Base-by-base conservation (phyloP, 2,888 invertebrate genomes). In the Carpatolechia fugitivella region DNA sequence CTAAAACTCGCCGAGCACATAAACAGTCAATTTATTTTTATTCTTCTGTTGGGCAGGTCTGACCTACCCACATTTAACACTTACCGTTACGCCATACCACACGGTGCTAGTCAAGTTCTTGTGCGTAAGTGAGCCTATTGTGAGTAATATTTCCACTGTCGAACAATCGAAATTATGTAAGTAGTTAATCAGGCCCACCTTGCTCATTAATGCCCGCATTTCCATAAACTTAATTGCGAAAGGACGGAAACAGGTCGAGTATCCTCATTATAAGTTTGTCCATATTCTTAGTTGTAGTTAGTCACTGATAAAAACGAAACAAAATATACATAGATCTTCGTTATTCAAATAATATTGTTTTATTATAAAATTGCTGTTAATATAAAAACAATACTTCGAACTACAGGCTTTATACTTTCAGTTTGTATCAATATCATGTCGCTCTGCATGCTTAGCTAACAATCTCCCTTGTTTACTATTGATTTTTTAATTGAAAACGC, bases 151-250 rank as follows among this genome's bases (percentile, higher is more conserved):
- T 57, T 51, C 62, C 55, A 52, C 44, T 55, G 47, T 56, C 55
- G 59, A 61, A 62, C 62, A 60, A 62, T 64, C 61, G 58, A 57
- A 65, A 66, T 68, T 66, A 67, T 67, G 66, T 69, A 67, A 68
- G 64, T 69, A 64, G 68, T 65, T 71, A 65, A 71, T 65, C 64
- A 62, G 68, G 66, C 61, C 69, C 60, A 50, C 62, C 65, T 14
- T 62, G 61, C 60, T 68, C 59, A 67, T 63, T 65, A 64, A 61
- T 54, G 51, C 56, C 63, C 60, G 51, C 57, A 61, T 62, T 66
- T 60, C 56, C 58, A 60, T 63, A 59, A 38, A 49, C 14, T 29
- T 56, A 35, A 55, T 24, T 52, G 48, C 40, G 35, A 40, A 56
- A 18, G 55, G 31, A 44, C 29, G 18, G 10, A 38, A 35, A 33